These are phyloP conservation scores for Selenia dentaria DNA, from an alignment of 2,888 invertebrate species.

Conservation along the genomic window DNA sequence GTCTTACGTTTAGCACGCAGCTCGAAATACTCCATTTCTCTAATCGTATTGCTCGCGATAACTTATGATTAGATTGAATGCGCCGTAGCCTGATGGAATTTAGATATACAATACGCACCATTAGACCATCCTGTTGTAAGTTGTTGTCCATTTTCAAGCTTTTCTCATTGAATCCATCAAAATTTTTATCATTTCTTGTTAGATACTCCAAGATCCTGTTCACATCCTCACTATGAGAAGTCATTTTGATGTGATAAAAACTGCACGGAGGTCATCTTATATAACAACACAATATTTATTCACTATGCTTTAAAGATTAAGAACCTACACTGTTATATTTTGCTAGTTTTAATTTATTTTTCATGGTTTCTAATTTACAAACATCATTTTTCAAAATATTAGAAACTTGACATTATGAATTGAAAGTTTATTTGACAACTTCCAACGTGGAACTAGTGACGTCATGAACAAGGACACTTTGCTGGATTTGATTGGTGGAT, in stretches of 20 bases:
- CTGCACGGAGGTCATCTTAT: constrained; percentile 51
- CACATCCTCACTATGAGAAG: constrained; percentile 67
- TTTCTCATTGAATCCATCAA: constrained; percentile 50
- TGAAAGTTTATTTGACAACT: constrained; percentile 48
- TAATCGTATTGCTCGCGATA: constrained; percentile 48
- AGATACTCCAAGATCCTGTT: constrained; percentile 72
- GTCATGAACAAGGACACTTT: constrained; percentile 81
- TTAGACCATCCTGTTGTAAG: constrained; percentile 61
- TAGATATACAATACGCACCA: constrained; percentile 58
- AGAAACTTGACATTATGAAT: constrained; percentile 74
- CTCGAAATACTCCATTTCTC: constrained; percentile 51
- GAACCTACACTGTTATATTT: constrained; percentile 33
- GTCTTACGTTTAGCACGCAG: constrained; percentile 58
- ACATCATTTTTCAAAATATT: constrained; percentile 38
- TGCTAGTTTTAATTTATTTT: constrained; percentile 19
- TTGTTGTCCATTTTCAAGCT: constrained; percentile 67
- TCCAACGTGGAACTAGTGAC: constrained; percentile 89
- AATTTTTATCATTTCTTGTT: constrained; percentile 63
- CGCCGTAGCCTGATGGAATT: constrained; percentile 14
- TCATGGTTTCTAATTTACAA: constrained; percentile 39
- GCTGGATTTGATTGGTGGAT: constrained; percentile 72
- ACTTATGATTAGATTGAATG: constrained; percentile 57
- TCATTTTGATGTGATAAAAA: constrained; percentile 57
- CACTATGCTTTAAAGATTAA: constrained; percentile 20
- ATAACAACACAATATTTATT: constrained; percentile 18